Base-by-base conservation (phyloP, 2,888 invertebrate species). In the Spodoptera littoralis region DNA sequence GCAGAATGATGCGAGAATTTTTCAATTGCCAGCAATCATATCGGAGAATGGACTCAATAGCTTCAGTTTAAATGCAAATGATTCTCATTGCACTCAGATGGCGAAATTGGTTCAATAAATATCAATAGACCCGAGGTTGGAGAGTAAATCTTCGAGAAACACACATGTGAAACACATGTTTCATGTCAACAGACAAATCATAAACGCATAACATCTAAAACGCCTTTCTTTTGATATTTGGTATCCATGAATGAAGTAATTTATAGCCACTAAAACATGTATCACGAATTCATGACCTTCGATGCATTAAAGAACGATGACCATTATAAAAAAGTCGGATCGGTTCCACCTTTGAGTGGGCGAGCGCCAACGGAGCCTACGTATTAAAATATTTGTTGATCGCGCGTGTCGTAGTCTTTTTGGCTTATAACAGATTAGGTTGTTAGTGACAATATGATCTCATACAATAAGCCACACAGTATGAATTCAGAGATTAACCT, bases 101-200 rank as follows among this genome's bases (percentile, higher is more conserved):
- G 79, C 58, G 54, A 70, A 80, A 79, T 76, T 78, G 65, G 77
- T 67, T 60, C 66, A 73, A 72, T 70, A 70, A 72, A 72, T 74
- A 70, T 70, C 58, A 61, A 71, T 70, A 70, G 57, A 36, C 36
- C 36, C 36, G 36, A 36, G 36, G 8, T 36, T 27, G 9, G 9
- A 48, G 51, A 58, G 42, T 60, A 60, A 53, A 52, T 55, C 56
- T 56, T 60, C 12, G 12, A 11, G n/a, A 53, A 50, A 57, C 36
- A 62, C 50, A 42, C 51, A 56, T 62, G 57, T 27, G 27, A 51
- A 45, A 42, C 12, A 48, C 51, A 60, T 27, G 46, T 65, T 68
- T 64, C 41, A 53, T 67, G 43, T 62, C 53, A 63, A 62, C 12
- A 60, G n/a, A 50, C 48, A 54, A 58, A 41, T 51, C 47, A 55